A percentile compares a stretch with the other conserved stretches of the same genome.
phyloP scores from a whole-genome alignment of 2,888 invertebrate species.

The Sympetrum striolatum region DNA sequence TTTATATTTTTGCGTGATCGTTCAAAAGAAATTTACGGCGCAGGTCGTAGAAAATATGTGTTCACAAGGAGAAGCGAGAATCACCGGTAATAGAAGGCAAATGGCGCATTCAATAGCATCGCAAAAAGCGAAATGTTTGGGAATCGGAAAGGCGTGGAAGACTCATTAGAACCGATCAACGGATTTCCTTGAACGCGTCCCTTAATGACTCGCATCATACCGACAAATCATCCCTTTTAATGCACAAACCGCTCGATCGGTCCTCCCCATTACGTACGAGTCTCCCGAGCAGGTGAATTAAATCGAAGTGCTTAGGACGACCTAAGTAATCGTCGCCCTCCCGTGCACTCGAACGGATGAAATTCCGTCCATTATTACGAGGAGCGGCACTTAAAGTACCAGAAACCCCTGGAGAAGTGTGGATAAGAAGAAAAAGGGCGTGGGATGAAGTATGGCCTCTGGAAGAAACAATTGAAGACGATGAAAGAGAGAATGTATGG shows the following conservation, averaged over 20 bases:
- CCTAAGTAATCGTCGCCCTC: neutral
- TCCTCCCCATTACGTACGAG: neutral
- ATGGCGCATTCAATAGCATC: neutral
- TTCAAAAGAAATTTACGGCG: too few species aligned
- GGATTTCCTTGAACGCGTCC: neutral
- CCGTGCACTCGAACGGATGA: neutral
- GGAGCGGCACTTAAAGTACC: neutral
- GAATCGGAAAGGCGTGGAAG: neutral
- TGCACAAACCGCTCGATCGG: neutral
- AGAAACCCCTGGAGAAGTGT: neutral
- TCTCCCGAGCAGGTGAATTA: neutral
- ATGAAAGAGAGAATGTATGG: neutral
- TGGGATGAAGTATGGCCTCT: neutral
- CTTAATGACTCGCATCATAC: neutral
- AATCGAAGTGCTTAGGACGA: neutral
- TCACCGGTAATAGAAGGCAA: too few species aligned
- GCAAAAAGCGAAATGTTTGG: neutral
- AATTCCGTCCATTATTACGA: neutral
- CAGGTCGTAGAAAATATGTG: too few species aligned
- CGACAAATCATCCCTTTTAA: neutral
- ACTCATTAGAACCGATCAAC: neutral
- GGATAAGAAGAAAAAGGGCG: neutral
- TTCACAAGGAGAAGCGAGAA: too few species aligned
- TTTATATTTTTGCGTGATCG: too few species aligned
- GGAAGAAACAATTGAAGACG: neutral